These are phyloP conservation scores for Himalopsyche japonica DNA, from an alignment of 2,888 invertebrate species.

Conservation along the genomic window DNA sequence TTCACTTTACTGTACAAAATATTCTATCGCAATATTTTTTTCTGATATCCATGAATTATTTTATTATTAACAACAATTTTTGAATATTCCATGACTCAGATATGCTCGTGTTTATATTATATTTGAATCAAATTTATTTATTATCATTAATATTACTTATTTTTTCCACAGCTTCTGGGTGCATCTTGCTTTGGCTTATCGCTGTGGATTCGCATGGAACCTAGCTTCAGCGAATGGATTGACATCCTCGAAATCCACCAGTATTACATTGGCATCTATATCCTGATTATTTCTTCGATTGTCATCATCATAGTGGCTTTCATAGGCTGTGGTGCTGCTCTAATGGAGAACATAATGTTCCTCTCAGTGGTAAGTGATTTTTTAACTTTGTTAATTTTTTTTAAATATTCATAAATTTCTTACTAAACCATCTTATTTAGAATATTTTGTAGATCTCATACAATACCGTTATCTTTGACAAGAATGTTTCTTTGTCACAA, in stretches of 20 bases:
- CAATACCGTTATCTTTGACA: too few species aligned
- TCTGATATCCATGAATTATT: too few species aligned
- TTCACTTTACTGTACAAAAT: too few species aligned
- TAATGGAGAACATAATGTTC: constrained; percentile 73
- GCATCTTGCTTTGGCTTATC: constrained; percentile 76
- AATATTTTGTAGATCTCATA: too few species aligned
- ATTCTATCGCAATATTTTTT: too few species aligned
- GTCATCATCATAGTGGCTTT: constrained; percentile 77
- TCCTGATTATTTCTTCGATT: constrained; percentile 73
- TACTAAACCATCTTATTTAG: too few species aligned
- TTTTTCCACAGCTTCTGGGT: constrained; percentile 72
- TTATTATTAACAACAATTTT: too few species aligned
- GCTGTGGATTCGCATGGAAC: constrained; percentile 81
- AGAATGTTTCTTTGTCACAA: too few species aligned
- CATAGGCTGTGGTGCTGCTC: constrained; percentile 80
- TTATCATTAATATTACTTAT: background rate
- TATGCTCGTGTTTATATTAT: too few species aligned
- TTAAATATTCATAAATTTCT: too few species aligned
- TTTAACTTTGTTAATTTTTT: background rate
- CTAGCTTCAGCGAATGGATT: constrained; percentile 83
- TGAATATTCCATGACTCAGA: too few species aligned
- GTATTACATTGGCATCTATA: constrained; percentile 84
- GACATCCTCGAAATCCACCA: constrained; percentile 71
- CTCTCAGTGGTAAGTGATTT: constrained; percentile 68
- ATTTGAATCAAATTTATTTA: too few species aligned